A percentile compares a stretch with the other conserved stretches of the same genome.
phyloP scores from a whole-genome alignment of 2,797 vertebrate genomes.

The Hephaestus fuliginosus region DNA sequence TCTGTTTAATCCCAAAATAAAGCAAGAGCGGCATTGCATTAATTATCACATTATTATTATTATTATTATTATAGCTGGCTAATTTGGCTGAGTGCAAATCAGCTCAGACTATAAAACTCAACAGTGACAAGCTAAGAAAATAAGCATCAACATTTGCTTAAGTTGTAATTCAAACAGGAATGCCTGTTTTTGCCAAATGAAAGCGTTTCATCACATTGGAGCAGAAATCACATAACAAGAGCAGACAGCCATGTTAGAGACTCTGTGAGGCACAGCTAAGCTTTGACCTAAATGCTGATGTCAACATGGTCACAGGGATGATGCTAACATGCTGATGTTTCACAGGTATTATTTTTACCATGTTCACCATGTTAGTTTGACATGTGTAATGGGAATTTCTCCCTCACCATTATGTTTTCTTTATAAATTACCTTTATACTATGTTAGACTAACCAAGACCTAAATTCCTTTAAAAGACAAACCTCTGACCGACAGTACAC shows the following conservation, averaged over 20 bases:
- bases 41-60: conserved; percentile 29
- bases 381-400: too few relatives aligned
- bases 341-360: not conserved
- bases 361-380: not conserved
- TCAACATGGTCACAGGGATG: not conserved
- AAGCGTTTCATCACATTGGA: not conserved
- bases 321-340: not conserved
- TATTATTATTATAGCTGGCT: not conserved
- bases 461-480: too few relatives aligned
- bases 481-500: too few relatives aligned
- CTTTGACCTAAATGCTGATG: not conserved
- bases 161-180: not conserved
- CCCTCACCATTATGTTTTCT: too few relatives aligned
- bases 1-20: conserved; percentile 33
- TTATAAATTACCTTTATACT: too few relatives aligned
- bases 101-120: conserved; percentile 14
- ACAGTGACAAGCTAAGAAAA: not conserved
- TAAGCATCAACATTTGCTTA: not conserved
- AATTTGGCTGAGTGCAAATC: conserved; percentile 3
- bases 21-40: conserved; percentile 5
- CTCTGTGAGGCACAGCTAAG: not conserved
- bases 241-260: not conserved
- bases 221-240: not conserved
- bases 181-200: not conserved
- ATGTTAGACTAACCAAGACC: too few relatives aligned